Evolutionary conservation across 2,888 invertebrate species (phyloP).

Genomic region (Patella pellucida): DNA sequence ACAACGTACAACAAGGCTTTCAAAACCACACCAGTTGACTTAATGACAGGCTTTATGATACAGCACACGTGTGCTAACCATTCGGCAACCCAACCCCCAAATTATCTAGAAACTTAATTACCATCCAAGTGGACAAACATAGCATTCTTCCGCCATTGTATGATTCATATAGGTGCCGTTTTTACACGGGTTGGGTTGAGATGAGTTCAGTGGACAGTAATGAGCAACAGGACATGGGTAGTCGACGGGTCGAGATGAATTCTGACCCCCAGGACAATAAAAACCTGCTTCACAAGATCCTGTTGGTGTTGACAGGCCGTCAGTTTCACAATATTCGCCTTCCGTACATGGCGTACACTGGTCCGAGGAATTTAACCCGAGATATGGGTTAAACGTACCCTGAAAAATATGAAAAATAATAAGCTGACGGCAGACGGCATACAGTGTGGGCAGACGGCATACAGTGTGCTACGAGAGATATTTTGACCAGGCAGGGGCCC

Average conservation of each 20-base stretch:
- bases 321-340: slow-evolving; percentile 56
- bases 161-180: slow-evolving; percentile 66
- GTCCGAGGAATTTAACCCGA: slow-evolving; percentile 51
- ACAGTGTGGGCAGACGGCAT: no score
- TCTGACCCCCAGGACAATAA: slow-evolving; percentile 65
- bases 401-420: slow-evolving; percentile 31
- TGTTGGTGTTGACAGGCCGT: slow-evolving; percentile 54
- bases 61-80: no score
- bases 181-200: slow-evolving; percentile 61
- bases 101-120: no score
- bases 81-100: no score
- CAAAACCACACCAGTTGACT: no score
- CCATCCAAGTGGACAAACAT: slow-evolving; percentile 65
- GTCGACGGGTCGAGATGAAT: slow-evolving; percentile 49
- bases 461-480: no score
- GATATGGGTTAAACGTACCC: slow-evolving; percentile 66
- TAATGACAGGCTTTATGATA: no score
- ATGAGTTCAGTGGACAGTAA: slow-evolving; percentile 56
- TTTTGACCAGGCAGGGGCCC: no score
- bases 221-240: slow-evolving; percentile 58
- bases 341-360: slow-evolving; percentile 61
- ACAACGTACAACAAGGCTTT: no score
- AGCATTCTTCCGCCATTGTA: slow-evolving; percentile 56
- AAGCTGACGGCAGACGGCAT: no score
- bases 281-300: slow-evolving; percentile 62